Evolutionary conservation across 2,113 vertebrate species (phyloP), one percentile per base, ranked within the genome.

Genomic region (Erythrolamprus reginae): DNA sequence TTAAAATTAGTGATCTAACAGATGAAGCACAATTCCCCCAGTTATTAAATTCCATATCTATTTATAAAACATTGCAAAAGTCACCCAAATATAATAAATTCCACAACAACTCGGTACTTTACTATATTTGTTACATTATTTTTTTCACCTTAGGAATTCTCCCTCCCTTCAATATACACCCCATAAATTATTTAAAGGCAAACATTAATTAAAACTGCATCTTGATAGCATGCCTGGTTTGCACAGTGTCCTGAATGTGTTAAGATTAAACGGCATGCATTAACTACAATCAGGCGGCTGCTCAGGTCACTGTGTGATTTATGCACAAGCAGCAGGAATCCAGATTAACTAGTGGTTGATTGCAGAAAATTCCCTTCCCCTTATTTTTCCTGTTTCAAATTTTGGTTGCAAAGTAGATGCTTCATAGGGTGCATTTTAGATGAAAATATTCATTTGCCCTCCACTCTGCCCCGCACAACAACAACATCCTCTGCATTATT

Each of bases 181-280:
- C 48, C 65, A 89, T 51, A 92, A 94, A 90, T 95, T 95, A 97
- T 96, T 96, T 95, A 92, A 96, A 97, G 96, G 94, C 93, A 95
- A 97, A 95, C 95, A 96, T 97, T 97, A 97, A 97, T 97, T 97
- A 97, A 97, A 97, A 94, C 93, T 93, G 94, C 93, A 95, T 97
- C 96, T 97, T 96, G 96, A 97, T 97, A 94, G 95, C 87, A 17
- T 92, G 93, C 90, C 93, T 95, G 90, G 95, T 95, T 97, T 96
- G 93, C 92, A 92, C 94, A 93, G 93, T 95, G 93, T 93, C 92
- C 95, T 87, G 91, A 92, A 91, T 47, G n/a, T 70, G 92, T 91
- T 77, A 93, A 96, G 96, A 97, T 97, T 95, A 96, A 95, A 95
- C 86, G 89, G 93, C 85, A 93, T 91, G 92, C 92, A 93, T 96